phyloP scores from a whole-genome alignment of 2,113 vertebrate genomes.

The Dermatemys mawii region DNA sequence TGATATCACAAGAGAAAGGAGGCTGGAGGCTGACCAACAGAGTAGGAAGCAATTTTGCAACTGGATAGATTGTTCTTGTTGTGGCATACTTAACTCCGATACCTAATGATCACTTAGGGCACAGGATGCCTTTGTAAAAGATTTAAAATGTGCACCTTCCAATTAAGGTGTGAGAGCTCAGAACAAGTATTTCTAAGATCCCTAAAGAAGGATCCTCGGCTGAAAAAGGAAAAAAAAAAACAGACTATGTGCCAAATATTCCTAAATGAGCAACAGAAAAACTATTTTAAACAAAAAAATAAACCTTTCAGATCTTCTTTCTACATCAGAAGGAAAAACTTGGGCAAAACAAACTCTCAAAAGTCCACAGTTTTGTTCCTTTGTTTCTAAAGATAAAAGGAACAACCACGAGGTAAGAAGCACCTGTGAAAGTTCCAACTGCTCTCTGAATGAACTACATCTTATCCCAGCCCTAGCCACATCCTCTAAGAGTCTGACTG shows the following conservation, averaged over 20 bases:
- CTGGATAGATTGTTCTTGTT: slow-evolving; percentile 16
- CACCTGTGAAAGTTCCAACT: background rate
- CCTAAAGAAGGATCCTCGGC: slow-evolving; percentile 33
- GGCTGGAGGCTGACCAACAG: background rate
- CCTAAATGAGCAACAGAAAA: background rate
- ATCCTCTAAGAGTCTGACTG: background rate
- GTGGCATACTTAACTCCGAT: slow-evolving; percentile 15
- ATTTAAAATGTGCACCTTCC: background rate
- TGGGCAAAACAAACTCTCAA: slow-evolving; percentile 44
- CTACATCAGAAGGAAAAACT: background rate
- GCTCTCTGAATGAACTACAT: background rate
- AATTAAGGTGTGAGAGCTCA: slow-evolving; percentile 31
- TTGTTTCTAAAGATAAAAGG: slow-evolving; percentile 39
- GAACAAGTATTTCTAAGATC: slow-evolving; percentile 45
- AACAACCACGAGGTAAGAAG: background rate
- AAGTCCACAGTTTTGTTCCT: slow-evolving; percentile 45
- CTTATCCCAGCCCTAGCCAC: background rate
- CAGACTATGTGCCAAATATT: slow-evolving; percentile 31
- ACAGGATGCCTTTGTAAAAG: slow-evolving; percentile 30
- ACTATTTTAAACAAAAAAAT: slow-evolving; percentile 51
- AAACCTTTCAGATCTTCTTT: slow-evolving; percentile 47
- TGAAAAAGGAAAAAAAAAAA: slow-evolving; percentile 48
- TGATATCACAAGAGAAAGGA: background rate
- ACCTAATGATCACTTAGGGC: slow-evolving; percentile 44
- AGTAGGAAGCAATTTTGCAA: background rate